Conservation (phyloP, 2,113 vertebrate genomes). For the Paracanthobrama guichenoti region DNA sequence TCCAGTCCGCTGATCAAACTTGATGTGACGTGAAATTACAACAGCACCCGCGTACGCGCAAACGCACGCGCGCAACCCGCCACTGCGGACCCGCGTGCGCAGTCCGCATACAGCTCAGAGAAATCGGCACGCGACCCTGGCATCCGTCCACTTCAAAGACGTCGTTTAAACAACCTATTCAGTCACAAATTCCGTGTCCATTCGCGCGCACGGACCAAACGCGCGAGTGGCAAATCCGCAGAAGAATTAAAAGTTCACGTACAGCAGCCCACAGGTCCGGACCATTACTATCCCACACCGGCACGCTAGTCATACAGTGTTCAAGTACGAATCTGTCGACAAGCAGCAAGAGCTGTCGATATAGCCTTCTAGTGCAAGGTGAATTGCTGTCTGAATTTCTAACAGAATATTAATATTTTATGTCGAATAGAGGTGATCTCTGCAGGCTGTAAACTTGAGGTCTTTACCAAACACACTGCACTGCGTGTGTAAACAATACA, state of each 20-base stretch:
- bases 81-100: slow-evolving; percentile 72
- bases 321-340: neutral
- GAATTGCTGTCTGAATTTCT: neutral
- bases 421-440: slow-evolving; percentile 4
- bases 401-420: slow-evolving; percentile 10
- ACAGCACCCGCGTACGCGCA: slow-evolving; percentile 68
- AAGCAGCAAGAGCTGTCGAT: neutral
- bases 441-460: slow-evolving; percentile 3
- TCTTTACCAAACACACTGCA: neutral
- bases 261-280: slow-evolving; percentile 8
- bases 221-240: neutral
- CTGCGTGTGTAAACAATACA: slow-evolving; percentile 11
- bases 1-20: slow-evolving; percentile 89
- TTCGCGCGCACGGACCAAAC: neutral
- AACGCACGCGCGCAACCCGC: slow-evolving; percentile 59
- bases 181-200: neutral
- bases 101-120: slow-evolving; percentile 57
- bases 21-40: slow-evolving; percentile 85
- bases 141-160: slow-evolving; percentile 9
- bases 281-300: neutral
- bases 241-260: neutral
- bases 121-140: slow-evolving; percentile 28
- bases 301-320: neutral
- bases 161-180: neutral
- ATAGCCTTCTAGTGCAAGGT: neutral